phyloP scores from a whole-genome alignment of 2,113 vertebrate genomes.

The Brachirus orientalis region DNA sequence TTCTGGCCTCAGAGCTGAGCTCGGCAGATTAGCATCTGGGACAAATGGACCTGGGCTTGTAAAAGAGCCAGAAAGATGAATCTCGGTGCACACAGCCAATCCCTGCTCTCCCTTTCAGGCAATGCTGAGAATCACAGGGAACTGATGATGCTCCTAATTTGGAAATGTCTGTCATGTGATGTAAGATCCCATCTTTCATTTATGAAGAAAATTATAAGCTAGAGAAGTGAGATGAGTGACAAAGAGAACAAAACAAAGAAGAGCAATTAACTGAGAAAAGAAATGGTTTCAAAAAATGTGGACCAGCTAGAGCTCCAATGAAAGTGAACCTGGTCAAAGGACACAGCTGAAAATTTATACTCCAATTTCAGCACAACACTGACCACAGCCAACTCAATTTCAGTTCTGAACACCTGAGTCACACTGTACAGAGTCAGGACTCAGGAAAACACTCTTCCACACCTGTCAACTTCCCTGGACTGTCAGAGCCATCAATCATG shows the following conservation, averaged over 20 bases:
- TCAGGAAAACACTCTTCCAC: conserved; percentile 66
- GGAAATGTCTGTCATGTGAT: conserved; percentile 64
- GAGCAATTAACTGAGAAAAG: conserved; percentile 18
- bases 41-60: conserved; percentile 70
- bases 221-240: conserved; percentile 32
- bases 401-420: conserved; percentile 52
- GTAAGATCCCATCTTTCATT: conserved; percentile 49
- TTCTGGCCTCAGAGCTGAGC: conserved; percentile 67
- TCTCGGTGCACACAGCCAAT: conserved; percentile 61
- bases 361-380: conserved; percentile 30
- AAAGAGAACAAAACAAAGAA: conserved; percentile 30
- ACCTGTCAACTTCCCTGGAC: conserved; percentile 62
- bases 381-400: conserved; percentile 42
- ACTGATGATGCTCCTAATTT: conserved; percentile 77
- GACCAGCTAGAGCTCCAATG: conserved; percentile 23
- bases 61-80: conserved; percentile 73
- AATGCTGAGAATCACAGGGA: conserved; percentile 65
- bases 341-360: conserved; percentile 32
- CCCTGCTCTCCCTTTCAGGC: conserved; percentile 51
- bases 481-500: conserved; percentile 55
- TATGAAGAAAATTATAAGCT: conserved; percentile 36
- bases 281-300: conserved; percentile 21
- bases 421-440: conserved; percentile 49
- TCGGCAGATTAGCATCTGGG: conserved; percentile 71
- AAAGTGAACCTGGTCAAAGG: conserved; percentile 11